Base-by-base conservation (phyloP, 2,797 vertebrate genomes). In the Chaetodon trifasciatus region DNA sequence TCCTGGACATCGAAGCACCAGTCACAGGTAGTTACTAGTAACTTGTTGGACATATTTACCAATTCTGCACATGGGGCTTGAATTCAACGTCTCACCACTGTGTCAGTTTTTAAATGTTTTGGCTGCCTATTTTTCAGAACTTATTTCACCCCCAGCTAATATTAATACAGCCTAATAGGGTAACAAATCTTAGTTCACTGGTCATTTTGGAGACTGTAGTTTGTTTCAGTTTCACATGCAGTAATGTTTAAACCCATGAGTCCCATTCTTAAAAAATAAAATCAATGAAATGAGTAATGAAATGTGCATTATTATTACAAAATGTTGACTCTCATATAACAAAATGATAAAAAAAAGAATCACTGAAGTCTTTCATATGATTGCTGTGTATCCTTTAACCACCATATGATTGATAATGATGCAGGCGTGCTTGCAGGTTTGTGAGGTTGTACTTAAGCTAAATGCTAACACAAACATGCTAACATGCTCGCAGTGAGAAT, bases 1-100 rank as follows among this genome's bases (percentile, higher is more conserved):
- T 96, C 84, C 91, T 96, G 85, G 96, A 96, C 89, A 96, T 96
- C 15, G 96, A 96, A 83, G 96, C 96, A 24, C 96, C 96, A 12
- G 96, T 96, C 83, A 96, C 96, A 94, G 96, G 96, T 96, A 88
- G 10, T 3, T 15, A 32, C 2, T 32, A 32, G 28, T 32, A 50
- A 3, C 23, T 8, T 35, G 44, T 44, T 44, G 2, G n/a, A 81
- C 28, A 21, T 21, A 17, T 61, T 60, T 52, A 50, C 17, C n/a
- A 66, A 44, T 52, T 69, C 12, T 17, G 44, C 21, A 58, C 32
- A 61, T 9, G 17, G 8, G 16, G 37, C 49, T 62, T 50, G 46
- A 70, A 58, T 70, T 6, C 35, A 4, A 49, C 2, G 47, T 60
- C 8, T 76, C 35, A 58, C 21, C 13, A 13, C 16, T 50, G 3